A percentile compares a stretch with the other conserved stretches of the same genome.
Evolutionary conservation across 1,140 invertebrate genomes (phyloP).

Genomic region (Liolophura sinensis): DNA sequence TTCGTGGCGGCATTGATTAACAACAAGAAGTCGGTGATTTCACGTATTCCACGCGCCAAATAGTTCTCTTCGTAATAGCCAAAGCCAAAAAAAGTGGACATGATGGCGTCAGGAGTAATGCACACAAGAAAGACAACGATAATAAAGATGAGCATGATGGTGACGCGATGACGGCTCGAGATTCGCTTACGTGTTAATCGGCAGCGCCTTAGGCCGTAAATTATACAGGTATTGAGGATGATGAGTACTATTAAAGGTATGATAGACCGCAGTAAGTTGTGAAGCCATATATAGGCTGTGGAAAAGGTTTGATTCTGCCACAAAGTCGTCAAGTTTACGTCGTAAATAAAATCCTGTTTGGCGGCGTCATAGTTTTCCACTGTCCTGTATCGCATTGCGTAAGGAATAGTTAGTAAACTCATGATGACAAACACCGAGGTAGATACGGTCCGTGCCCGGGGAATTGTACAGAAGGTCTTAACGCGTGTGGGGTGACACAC

Average conservation of each 20-base stretch:
- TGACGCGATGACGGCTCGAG: slow-evolving; percentile 63
- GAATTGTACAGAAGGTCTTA: slow-evolving; percentile 78
- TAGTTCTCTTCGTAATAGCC: slow-evolving; percentile 50
- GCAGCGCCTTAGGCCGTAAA: slow-evolving; percentile 66
- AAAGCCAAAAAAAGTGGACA: slow-evolving; percentile 58
- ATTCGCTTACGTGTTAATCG: slow-evolving; percentile 26
- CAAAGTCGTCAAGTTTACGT: slow-evolving; percentile 38
- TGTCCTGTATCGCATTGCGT: slow-evolving; percentile 46
- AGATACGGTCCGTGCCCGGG: slow-evolving; percentile 34
- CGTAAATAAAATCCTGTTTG: slow-evolving; percentile 19
- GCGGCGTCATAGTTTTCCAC: slow-evolving; percentile 25
- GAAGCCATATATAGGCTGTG: slow-evolving; percentile 69
- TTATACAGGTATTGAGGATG: slow-evolving; percentile 69
- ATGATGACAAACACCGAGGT: slow-evolving; percentile 43
- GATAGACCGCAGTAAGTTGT: slow-evolving; percentile 68
- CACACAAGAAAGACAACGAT: slow-evolving; percentile 76
- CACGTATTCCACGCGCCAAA: slow-evolving; percentile 65
- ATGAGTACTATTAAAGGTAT: slow-evolving; percentile 59
- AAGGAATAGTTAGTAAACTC: slow-evolving; percentile 46
- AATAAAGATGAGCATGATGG: slow-evolving; percentile 74
- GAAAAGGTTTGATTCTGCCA: slow-evolving; percentile 64
- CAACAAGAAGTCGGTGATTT: slow-evolving; percentile 76
- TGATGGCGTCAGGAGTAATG: slow-evolving; percentile 71
- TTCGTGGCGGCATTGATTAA: slow-evolving; percentile 75
- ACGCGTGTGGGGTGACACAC: slow-evolving; percentile 90